Evolutionary conservation across 2,113 vertebrate genomes (phyloP), one percentile per base, ranked within the genome.

Genomic region (Pelusios castaneus): DNA sequence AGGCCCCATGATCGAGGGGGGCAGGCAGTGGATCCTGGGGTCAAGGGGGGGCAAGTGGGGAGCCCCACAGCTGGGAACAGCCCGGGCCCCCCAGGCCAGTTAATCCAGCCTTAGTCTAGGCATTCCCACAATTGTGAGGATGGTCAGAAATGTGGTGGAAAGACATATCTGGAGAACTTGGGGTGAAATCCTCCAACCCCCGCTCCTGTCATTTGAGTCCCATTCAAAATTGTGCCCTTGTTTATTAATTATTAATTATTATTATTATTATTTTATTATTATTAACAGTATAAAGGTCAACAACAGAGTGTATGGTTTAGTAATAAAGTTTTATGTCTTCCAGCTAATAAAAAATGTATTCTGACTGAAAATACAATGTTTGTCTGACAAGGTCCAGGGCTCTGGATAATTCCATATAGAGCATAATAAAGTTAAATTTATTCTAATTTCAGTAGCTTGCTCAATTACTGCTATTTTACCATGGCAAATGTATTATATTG

Each of bases 371-470:
- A 34, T 73, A 47, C 45, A 52, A 9, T 73, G 6, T 47, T 7
- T 75, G 82, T 88, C 89, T 88, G n/a, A 6, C 76, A 60, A 21
- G 8, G 3, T 41, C 8, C 29, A 84, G 19, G 56, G 41, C 25
- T 58, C 54, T 24, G 4, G 8, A 19, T 90, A 51, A 92, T 89
- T 92, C 14, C 43, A 29, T 10, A 11, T 22, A 56, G 34, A 31
- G 22, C 9, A 12, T 14, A 84, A 27, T 51, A 43, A 27, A 34
- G 10, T 45, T 5, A 41, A 94, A 78, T 87, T 38, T 3, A 73
- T 92, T 55, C 9, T 83, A 83, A 85, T 94, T 94, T 93, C 51
- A 75, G 8, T 13, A n/a, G 5, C 88, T 96, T 96, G 90, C 24
- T 94, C 80, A 89, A n/a, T 4, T 87, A 38, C 21, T 78, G 5